Evolutionary conservation across 2,113 vertebrate genomes (phyloP).

Genomic region (Urocolius indicus): DNA sequence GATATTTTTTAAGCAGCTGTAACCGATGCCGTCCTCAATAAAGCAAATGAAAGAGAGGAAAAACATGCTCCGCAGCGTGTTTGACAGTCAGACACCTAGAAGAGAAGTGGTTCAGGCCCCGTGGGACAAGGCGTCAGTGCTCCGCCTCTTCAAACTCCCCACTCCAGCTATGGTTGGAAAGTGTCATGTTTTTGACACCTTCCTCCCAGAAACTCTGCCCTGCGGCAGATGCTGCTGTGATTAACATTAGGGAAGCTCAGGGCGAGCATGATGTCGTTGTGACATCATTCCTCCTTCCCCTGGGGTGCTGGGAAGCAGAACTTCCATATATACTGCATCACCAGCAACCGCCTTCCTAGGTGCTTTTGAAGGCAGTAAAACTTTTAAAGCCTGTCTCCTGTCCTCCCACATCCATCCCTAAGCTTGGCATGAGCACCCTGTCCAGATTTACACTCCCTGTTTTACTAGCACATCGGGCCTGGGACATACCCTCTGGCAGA

Average conservation of each 20-base stretch:
- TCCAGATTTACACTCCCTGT: constrained; percentile 17
- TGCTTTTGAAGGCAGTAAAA: rapidly evolving
- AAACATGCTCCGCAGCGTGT: not conserved
- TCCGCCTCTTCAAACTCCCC: not conserved
- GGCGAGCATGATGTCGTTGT: not conserved
- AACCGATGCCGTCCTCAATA: not conserved
- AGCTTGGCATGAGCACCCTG: not conserved
- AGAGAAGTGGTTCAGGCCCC: constrained; percentile 24
- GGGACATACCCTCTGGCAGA: constrained; percentile 55
- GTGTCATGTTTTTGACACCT: constrained; percentile 30
- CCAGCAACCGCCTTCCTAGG: rapidly evolving
- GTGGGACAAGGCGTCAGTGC: not conserved
- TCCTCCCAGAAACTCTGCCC: constrained; percentile 1
- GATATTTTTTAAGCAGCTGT: constrained; percentile 62
- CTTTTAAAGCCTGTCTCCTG: not conserved
- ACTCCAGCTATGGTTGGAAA: not conserved
- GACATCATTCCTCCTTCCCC: not conserved
- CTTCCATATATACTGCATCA: not conserved
- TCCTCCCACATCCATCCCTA: constrained; percentile 12
- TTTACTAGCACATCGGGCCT: constrained; percentile 40
- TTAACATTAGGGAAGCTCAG: constrained; percentile 6
- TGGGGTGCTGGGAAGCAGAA: not conserved
- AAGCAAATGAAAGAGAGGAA: constrained; percentile 14
- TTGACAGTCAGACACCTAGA: constrained; percentile 44
- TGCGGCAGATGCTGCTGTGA: not conserved